Base-by-base conservation (phyloP, 2,797 vertebrate genomes). In the Acestrorhynchus altus region DNA sequence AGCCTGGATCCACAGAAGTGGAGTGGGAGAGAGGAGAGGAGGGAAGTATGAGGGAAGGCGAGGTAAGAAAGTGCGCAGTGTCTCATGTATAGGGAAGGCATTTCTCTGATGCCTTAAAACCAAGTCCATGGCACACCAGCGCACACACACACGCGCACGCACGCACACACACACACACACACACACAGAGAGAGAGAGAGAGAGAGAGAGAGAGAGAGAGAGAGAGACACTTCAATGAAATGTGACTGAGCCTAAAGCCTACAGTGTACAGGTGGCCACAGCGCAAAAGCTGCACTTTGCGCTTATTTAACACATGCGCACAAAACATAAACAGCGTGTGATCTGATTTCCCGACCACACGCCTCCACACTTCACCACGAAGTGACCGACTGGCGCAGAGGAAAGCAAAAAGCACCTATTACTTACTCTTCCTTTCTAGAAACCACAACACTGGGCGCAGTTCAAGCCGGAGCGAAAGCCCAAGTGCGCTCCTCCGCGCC, bases 371-470 rank as follows among this genome's bases (percentile, higher is more conserved):
- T n/a, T n/a, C n/a, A n/a, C n/a, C n/a, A n/a, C n/a, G n/a, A 61
- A 39, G 35, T 46, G 31, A 1, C 0, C 3, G 28, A 8, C 22
- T 7, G 6, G 31, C 18, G 15, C 8, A 46, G 28, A 82, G 77
- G 16, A 56, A 39, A 82, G 74, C 40, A 65, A 75, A 20, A 56
- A 47, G 18, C 16, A 69, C 1, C 28, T 59, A 74, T 64, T 86
- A 93, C 94, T 94, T 92, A 93, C 92, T 12, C 1, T 8, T 18
- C n/a, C 16, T 61, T 10, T 31, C 28, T 51, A 40, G 35, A 61
- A 66, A 31, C 46, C 20, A 77, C 71, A 87, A 87, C 87, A 74
- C 2, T 75, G 51, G 66, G 76, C 84, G 74, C 81, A 81, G 79
- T 74, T 83, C 83, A 82, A 86, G 76, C 81, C 73, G 83, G 78